Evolutionary conservation across 2,113 vertebrate genomes (phyloP).

Genomic region (Tetrax tetrax): DNA sequence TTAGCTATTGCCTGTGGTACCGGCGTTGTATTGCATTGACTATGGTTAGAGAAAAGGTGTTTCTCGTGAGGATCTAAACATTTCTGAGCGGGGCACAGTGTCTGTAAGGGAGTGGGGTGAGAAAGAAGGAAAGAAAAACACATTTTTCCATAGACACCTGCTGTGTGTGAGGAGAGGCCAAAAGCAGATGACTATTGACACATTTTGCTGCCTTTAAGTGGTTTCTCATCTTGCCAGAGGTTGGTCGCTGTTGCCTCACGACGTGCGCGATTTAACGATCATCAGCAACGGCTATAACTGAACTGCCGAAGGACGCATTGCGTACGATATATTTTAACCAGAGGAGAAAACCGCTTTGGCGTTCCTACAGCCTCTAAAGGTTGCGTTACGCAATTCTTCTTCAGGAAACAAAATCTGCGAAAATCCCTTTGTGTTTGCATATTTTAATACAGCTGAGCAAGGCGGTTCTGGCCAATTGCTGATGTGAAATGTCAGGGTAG

Average conservation of each 20-base stretch:
- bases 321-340: accelerated
- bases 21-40: too few relatives aligned
- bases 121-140: background rate
- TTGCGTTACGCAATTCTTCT: background rate
- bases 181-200: background rate
- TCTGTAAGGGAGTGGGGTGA: accelerated
- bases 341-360: background rate
- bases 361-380: background rate
- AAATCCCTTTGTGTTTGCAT: conserved; percentile 2
- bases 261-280: background rate
- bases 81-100: accelerated
- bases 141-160: background rate
- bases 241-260: background rate
- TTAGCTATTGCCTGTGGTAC: background rate
- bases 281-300: background rate
- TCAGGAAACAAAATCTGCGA: conserved; percentile 24
- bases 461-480: conserved; percentile 47
- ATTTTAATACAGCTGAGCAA: conserved; percentile 47
- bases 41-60: background rate
- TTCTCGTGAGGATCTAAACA: background rate
- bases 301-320: background rate
- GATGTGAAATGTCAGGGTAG: conserved; percentile 21
- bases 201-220: background rate
- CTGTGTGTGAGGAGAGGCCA: background rate
- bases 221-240: background rate